These are phyloP conservation scores for Geococcyx californianus DNA, from an alignment of 2,113 vertebrate species.

Conservation along the genomic window DNA sequence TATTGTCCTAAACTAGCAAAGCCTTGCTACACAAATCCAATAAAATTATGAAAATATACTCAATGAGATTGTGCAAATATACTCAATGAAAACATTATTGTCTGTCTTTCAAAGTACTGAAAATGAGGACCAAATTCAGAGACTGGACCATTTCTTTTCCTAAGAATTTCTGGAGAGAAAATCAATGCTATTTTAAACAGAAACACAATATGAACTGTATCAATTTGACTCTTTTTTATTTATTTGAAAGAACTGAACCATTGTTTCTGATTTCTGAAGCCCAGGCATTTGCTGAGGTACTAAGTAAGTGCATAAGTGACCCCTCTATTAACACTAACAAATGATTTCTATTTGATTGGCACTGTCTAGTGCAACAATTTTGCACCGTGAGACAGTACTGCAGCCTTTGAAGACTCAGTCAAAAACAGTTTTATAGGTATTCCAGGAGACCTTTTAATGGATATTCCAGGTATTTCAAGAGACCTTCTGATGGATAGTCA, in stretches of 20 bases:
- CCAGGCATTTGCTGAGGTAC: background rate
- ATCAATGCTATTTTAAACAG: background rate
- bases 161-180: background rate
- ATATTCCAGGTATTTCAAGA: background rate
- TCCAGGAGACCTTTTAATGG: background rate
- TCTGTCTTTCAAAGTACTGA: background rate
- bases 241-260: background rate
- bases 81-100: background rate
- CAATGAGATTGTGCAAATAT: background rate
- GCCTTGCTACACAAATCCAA: no score
- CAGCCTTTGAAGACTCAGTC: background rate
- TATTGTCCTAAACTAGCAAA: no score
- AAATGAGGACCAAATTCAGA: background rate
- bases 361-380: background rate
- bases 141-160: background rate
- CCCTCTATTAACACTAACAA: background rate
- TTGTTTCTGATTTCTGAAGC: background rate
- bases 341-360: background rate
- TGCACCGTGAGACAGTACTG: accelerated
- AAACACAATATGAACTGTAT: background rate
- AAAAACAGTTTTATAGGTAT: background rate
- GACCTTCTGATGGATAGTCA: background rate
- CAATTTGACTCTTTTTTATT: background rate
- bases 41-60: no score
- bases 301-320: background rate